Percentiles rank a stretch among this genome's conserved stretches.
Conservation (phyloP, 37 sponge, comb jelly and placozoan genomes). For the Mnemiopsis leidyi region DNA sequence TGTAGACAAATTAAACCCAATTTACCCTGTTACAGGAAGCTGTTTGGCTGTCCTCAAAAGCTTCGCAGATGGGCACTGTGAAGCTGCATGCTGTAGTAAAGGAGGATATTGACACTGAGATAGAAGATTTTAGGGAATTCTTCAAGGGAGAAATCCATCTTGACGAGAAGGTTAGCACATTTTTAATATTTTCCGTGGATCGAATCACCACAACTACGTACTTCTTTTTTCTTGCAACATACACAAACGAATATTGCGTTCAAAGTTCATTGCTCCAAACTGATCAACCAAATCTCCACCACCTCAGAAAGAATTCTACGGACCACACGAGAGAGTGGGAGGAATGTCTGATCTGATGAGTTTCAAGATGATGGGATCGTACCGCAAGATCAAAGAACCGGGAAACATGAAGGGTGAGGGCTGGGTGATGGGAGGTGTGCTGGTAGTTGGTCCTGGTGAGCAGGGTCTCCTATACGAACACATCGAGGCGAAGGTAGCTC, state of each 20-base stretch:
- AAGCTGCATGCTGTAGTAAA: conserved; percentile 28
- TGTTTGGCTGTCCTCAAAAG: conserved; percentile 56
- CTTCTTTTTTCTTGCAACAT: too few relatives aligned
- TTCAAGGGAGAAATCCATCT: conserved; percentile 13
- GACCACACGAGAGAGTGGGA: neutral
- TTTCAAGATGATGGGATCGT: neutral
- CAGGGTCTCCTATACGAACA: conserved; percentile 42
- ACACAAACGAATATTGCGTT: too few relatives aligned
- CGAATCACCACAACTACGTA: too few relatives aligned
- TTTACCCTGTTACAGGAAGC: conserved; percentile 25
- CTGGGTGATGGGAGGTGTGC: conserved; percentile 40
- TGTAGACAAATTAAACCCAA: neutral
- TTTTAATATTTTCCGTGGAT: too few relatives aligned
- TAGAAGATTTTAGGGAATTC: conserved; percentile 36
- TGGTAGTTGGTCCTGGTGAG: conserved; percentile 44
- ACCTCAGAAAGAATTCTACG: conserved; percentile 60
- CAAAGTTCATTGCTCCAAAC: too few relatives aligned
- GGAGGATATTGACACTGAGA: conserved; percentile 23
- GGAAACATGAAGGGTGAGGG: conserved; percentile 43
- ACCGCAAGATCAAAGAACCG: neutral
- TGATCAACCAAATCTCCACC: too few relatives aligned
- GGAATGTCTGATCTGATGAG: neutral
- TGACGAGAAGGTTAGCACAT: neutral
- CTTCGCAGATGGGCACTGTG: conserved; percentile 63
- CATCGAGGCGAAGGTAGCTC: neutral